Evolutionary conservation across 2,797 vertebrate genomes (phyloP), one percentile per base, ranked within the genome.

Genomic region (Poeciliopsis paucimaculata): DNA sequence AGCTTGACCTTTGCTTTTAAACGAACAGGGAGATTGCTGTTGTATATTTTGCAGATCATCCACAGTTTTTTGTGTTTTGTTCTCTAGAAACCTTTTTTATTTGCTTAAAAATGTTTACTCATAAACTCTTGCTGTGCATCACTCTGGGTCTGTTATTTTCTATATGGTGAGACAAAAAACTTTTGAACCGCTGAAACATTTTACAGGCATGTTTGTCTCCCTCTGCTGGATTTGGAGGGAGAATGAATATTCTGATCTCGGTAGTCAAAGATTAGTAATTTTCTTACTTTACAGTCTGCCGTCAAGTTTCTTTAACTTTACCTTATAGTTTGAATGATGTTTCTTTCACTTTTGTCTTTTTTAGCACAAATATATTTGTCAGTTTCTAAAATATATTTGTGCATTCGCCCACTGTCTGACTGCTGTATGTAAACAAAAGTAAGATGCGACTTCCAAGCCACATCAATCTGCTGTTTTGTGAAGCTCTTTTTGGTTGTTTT

Each of bases 141-240:
- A 2, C 9, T 57, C 10, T 45, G 39, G 62, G 45, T 78, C 39
- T 78, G 43, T 41, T 77, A 11, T 43, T 70, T 18, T 66, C n/a
- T 57, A 82, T n/a, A 76, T 72, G 16, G 51, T 55, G 57, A 39
- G 26, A 46, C 62, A 43, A 15, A 20, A 74, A 87, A 88, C 73
- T 89, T 92, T 89, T 79, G 1, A 77, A 55, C n/a, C 31, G 0
- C 4, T 43, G 49, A 26, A 76, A 70, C 15, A 57, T 68, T 82
- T 43, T 1, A 47, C n/a, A 18, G 41, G 0, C 5, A 20, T 72
- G 49, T 84, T 85, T 94, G 92, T 91, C 90, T 84, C 94, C 90
- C 89, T 88, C 94, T 93, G 85, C 84, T 93, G 94, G 81, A 71
- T 4, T 8, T 31, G 74, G 1, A 0, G 23, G 36, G 8, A 45